Conservation (phyloP, 2,888 invertebrate genomes). For the Siphonodentalium dalli region DNA sequence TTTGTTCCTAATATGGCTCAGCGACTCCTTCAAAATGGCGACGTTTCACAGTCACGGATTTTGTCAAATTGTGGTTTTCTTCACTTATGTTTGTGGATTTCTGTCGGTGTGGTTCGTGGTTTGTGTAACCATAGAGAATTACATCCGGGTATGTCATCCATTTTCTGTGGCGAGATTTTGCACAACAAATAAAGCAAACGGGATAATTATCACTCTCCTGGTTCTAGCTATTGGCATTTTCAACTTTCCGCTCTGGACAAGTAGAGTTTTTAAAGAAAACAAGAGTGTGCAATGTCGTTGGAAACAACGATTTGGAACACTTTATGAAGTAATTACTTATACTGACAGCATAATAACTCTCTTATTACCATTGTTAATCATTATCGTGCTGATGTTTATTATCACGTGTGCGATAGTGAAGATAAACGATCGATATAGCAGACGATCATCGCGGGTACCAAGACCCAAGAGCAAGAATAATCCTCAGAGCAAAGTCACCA, state of each 20-base stretch:
- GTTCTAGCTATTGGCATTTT: constrained; percentile 33
- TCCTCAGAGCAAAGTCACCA: constrained; percentile 34
- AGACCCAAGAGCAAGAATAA: neutral
- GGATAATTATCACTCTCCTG: constrained; percentile 27
- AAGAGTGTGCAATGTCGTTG: constrained; percentile 30
- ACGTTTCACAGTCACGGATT: constrained; percentile 62
- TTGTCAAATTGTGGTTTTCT: constrained; percentile 33
- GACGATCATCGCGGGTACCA: too few species aligned
- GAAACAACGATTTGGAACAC: constrained; percentile 15
- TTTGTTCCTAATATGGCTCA: constrained; percentile 67
- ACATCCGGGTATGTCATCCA: constrained; percentile 81
- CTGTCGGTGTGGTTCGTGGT: constrained; percentile 85
- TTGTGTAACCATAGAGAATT: constrained; percentile 83
- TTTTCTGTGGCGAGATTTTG: constrained; percentile 65
- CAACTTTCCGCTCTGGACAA: constrained; percentile 43
- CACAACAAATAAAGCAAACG: constrained; percentile 35
- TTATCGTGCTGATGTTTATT: constrained; percentile 21
- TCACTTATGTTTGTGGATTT: constrained; percentile 74
- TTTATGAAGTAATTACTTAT: constrained; percentile 35
- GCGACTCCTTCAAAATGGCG: constrained; percentile 24
- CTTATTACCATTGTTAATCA: constrained; percentile 23
- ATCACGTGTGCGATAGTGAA: constrained; percentile 10
- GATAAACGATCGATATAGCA: too few species aligned
- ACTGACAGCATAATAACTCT: constrained; percentile 32
- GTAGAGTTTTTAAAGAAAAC: constrained; percentile 3